These are phyloP conservation scores for Zoanthus sansibaricus DNA, from an alignment of 92 coral and sea anemone species.

Conservation along the genomic window DNA sequence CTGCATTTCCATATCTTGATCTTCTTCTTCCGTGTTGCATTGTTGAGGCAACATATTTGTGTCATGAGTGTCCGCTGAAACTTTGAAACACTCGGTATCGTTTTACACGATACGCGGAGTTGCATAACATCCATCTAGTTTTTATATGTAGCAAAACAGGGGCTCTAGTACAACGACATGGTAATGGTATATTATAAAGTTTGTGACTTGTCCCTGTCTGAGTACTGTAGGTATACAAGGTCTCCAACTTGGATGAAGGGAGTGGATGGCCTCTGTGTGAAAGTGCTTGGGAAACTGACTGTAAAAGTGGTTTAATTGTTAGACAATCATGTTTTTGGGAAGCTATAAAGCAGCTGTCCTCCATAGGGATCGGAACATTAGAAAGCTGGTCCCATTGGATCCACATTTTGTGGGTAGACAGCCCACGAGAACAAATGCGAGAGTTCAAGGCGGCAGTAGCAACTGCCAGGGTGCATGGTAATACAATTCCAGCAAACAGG, in stretches of 20 bases:
- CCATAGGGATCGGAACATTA: not conserved
- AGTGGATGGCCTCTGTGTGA: not conserved
- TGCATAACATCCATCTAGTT: slow-evolving; percentile 47
- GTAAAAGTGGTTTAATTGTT: slow-evolving; percentile 57
- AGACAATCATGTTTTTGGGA: slow-evolving; percentile 51
- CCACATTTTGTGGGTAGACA: too few species aligned
- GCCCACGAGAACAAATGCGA: too few species aligned
- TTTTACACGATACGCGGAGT: slow-evolving; percentile 40
- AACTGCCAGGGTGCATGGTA: too few species aligned
- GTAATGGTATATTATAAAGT: slow-evolving; percentile 23
- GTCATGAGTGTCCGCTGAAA: not conserved
- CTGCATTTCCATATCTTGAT: not conserved
- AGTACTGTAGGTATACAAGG: slow-evolving; percentile 51
- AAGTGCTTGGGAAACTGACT: slow-evolving; percentile 66
- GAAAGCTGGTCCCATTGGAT: too few species aligned
- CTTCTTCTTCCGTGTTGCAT: not conserved
- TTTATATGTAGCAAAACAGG: slow-evolving; percentile 43
- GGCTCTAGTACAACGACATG: slow-evolving; percentile 45
- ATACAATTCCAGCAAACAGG: too few species aligned
- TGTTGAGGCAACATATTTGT: not conserved
- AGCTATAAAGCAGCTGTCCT: slow-evolving; percentile 11
- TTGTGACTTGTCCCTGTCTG: slow-evolving; percentile 32
- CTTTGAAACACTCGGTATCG: slow-evolving; percentile 12
- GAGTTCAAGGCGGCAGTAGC: too few species aligned
- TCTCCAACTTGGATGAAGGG: slow-evolving; percentile 35